A percentile compares a stretch with the other conserved stretches of the same genome.
Conservation (phyloP, 2,888 invertebrate species). For the Athripsodes cinereus region DNA sequence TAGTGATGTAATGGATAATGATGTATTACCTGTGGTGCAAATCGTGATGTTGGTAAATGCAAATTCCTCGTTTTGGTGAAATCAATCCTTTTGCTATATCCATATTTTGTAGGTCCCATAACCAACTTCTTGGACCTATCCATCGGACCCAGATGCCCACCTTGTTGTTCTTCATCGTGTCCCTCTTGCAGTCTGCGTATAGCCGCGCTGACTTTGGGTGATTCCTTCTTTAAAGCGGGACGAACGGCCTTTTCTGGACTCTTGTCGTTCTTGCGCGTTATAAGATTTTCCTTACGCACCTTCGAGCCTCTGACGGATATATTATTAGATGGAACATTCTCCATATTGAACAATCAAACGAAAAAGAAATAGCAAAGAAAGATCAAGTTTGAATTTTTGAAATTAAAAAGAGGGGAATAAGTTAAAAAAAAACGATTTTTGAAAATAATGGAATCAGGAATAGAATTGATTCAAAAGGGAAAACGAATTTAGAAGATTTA, state of each 20-base stretch:
- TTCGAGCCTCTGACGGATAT: conserved; percentile 41
- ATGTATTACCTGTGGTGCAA: conserved; percentile 38
- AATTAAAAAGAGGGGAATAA: not conserved
- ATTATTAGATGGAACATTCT: conserved; percentile 48
- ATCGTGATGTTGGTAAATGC: conserved; percentile 46
- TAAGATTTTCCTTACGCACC: conserved; percentile 48
- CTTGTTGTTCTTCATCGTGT: conserved; percentile 36
- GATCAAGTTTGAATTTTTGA: not conserved
- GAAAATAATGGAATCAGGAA: not conserved
- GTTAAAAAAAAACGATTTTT: not conserved
- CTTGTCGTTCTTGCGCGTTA: conserved; percentile 49
- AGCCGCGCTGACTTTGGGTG: conserved; percentile 39
- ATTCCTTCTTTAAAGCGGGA: conserved; percentile 18
- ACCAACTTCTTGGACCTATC: conserved; percentile 50
- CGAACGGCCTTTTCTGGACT: conserved; percentile 44
- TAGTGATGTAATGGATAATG: too few species aligned
- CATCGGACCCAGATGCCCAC: conserved; percentile 33
- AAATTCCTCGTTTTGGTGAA: conserved; percentile 48
- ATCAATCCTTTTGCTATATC: conserved; percentile 46
- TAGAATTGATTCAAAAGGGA: not conserved
- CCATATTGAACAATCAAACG: conserved; percentile 36
- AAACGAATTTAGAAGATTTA: not conserved
- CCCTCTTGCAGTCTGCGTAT: conserved; percentile 37
- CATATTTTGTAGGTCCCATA: conserved; percentile 43
- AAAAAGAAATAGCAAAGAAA: not conserved